A percentile compares a stretch with the other conserved stretches of the same genome.
phyloP scores from a whole-genome alignment of 1,140 invertebrate genomes.

The Eriocheir sinensis region DNA sequence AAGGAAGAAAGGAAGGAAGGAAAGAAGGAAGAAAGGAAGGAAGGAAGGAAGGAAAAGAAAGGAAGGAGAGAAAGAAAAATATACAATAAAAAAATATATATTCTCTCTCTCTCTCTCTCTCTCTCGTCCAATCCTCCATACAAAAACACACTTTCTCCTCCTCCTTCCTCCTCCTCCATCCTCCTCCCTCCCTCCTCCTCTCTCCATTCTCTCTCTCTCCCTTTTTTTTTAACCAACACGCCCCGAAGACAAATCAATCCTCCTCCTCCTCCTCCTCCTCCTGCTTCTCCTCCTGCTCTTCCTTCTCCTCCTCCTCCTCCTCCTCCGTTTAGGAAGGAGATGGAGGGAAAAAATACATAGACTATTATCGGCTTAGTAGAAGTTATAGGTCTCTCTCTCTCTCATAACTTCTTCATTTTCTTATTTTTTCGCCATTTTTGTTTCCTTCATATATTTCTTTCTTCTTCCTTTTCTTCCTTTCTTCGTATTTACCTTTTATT shows the following conservation, averaged over 20 bases:
- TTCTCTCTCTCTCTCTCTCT: not conserved
- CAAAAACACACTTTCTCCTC: not conserved
- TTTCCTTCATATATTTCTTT: too few species aligned
- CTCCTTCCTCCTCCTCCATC: not conserved
- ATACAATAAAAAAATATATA: not conserved
- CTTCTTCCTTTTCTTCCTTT: not conserved
- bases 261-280: not conserved
- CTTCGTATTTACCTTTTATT: not conserved
- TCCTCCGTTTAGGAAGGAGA: not conserved
- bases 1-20: not conserved
- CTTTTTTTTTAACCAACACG: not conserved
- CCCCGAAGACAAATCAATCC: not conserved
- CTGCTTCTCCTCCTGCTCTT: not conserved
- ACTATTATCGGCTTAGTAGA: not conserved
- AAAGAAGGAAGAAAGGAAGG: too few species aligned
- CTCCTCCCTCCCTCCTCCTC: not conserved
- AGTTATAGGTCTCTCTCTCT: not conserved
- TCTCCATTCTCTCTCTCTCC: not conserved
- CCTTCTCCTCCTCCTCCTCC: not conserved
- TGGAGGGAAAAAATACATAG: not conserved
- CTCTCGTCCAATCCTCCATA: too few species aligned
- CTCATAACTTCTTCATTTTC: not conserved
- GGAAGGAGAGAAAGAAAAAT: not conserved
- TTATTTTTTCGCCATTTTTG: too few species aligned
- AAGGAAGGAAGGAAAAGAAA: too few species aligned